phyloP scores from a whole-genome alignment of 2,888 invertebrate genomes.

The Tenthredo notha region DNA sequence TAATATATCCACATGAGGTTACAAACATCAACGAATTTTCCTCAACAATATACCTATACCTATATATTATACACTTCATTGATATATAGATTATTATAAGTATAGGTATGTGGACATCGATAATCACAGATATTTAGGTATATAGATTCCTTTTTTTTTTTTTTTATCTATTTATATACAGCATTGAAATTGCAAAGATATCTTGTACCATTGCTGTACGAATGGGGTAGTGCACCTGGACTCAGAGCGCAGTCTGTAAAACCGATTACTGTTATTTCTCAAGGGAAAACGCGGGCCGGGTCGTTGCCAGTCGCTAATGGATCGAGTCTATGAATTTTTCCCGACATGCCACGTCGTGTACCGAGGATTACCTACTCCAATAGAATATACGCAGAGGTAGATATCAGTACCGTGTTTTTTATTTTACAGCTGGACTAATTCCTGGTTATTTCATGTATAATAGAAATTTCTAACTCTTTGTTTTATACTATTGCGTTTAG shows the following conservation, averaged over 20 bases:
- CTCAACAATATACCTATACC: neutral
- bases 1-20: too few relatives aligned
- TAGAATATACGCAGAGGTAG: neutral
- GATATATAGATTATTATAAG: too few relatives aligned
- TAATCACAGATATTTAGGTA: neutral
- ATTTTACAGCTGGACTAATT: neutral
- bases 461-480: neutral
- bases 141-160: neutral
- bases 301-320: conserved; percentile 69
- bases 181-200: conserved; percentile 25
- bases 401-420: neutral
- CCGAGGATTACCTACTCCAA: conserved; percentile 29
- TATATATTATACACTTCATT: too few relatives aligned
- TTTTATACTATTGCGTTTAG: neutral
- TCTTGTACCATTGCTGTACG: neutral
- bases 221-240: neutral
- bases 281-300: conserved; percentile 65
- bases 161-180: neutral
- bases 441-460: neutral
- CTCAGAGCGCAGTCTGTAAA: conserved; percentile 60
- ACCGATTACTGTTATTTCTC: conserved; percentile 74
- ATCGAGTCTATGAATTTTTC: conserved; percentile 72
- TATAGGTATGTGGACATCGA: neutral
- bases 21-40: neutral
- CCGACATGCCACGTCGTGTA: conserved; percentile 25